phyloP scores from a whole-genome alignment of 2,797 vertebrate genomes.

The Varecia variegata region DNA sequence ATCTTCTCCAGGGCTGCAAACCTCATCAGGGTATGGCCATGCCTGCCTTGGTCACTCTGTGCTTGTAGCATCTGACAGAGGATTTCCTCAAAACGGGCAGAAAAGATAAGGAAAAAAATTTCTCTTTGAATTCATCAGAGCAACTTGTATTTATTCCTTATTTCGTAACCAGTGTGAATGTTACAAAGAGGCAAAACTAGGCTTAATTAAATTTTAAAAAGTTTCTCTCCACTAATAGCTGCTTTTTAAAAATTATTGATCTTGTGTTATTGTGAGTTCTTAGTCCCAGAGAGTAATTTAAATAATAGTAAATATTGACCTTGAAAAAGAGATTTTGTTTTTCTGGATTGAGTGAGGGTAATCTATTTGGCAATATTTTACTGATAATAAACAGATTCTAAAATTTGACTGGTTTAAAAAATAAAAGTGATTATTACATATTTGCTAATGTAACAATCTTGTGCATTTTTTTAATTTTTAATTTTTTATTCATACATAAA shows the following conservation, averaged over 20 bases:
- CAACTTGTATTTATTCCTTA: background rate
- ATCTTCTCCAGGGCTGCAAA: background rate
- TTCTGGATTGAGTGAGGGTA: background rate
- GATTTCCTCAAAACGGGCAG: background rate
- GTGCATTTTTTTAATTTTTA: background rate
- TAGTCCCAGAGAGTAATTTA: background rate
- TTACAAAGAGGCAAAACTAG: background rate
- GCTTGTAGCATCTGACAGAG: background rate
- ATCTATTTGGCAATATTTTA: background rate
- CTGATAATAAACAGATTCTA: background rate
- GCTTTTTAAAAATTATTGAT: background rate
- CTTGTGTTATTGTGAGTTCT: background rate
- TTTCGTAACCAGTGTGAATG: background rate
- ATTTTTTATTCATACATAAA: background rate
- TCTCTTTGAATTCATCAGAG: background rate
- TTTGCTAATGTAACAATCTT: background rate
- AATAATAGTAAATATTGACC: background rate
- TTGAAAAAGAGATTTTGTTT: background rate
- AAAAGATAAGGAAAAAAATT: background rate
- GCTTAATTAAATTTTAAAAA: background rate
- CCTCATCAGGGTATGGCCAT: background rate
- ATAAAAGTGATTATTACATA: background rate
- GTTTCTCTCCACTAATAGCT: background rate
- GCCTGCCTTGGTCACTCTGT: background rate
- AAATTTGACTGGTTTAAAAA: background rate